Evolutionary conservation across 1,140 invertebrate species (phyloP).

Genomic region (Drosophila baimaii): DNA sequence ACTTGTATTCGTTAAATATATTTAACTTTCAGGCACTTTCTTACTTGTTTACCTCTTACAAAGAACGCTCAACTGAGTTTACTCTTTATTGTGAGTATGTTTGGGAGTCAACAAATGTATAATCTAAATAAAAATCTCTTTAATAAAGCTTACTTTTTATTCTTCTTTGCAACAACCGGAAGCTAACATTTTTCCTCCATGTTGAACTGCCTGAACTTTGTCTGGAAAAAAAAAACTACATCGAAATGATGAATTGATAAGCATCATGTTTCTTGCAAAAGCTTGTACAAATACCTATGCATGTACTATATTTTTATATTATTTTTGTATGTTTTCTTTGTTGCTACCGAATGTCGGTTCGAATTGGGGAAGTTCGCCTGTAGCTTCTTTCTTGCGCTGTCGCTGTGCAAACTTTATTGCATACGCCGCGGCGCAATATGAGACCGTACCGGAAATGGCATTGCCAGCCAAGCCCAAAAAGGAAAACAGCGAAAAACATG

Average conservation of each 20-base stretch:
- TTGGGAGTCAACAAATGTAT: too few relatives aligned
- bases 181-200: neutral
- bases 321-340: neutral
- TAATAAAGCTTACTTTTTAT: neutral
- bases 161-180: neutral
- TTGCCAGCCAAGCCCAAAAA: constrained; percentile 50
- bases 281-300: neutral
- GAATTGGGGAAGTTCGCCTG: constrained; percentile 17
- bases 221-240: neutral
- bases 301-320: neutral
- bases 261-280: neutral
- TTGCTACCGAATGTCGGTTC: constrained; percentile 4
- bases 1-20: neutral
- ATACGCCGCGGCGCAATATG: constrained; percentile 65
- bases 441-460: constrained; percentile 69
- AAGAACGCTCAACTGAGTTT: too few relatives aligned
- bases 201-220: neutral
- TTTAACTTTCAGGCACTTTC: too few relatives aligned
- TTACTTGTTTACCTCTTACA: too few relatives aligned
- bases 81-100: too few relatives aligned
- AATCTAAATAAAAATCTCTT: neutral
- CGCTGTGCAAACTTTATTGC: constrained; percentile 65
- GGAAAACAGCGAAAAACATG: constrained; percentile 33
- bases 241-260: neutral
- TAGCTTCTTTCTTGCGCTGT: constrained; percentile 22